These are phyloP conservation scores for Platysternon megacephalum DNA, from an alignment of 2,113 vertebrate genomes.

Conservation along the genomic window DNA sequence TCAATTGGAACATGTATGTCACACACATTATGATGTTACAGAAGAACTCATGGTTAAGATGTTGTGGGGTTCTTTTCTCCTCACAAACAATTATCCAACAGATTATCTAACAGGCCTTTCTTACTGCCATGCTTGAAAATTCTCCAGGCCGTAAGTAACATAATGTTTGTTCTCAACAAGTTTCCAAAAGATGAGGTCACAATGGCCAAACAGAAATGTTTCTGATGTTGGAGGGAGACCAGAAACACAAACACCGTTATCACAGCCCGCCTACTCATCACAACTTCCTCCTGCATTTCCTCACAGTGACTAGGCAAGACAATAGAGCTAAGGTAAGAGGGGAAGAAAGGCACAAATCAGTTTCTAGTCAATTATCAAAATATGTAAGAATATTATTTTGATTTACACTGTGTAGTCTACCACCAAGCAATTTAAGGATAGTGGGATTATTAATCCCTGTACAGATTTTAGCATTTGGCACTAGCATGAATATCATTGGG, in stretches of 20 bases:
- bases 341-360: background rate
- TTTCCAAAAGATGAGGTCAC: background rate
- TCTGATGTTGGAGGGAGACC: background rate
- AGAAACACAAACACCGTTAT: background rate
- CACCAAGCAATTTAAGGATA: fast-evolving
- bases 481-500: background rate
- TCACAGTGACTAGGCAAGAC: background rate
- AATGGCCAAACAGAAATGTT: background rate
- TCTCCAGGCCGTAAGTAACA: background rate
- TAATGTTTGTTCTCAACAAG: background rate
- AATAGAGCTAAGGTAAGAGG: background rate
- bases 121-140: background rate
- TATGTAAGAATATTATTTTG: background rate
- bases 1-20: background rate
- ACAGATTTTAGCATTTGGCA: background rate
- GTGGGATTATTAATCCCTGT: fast-evolving
- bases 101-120: background rate
- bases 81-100: background rate
- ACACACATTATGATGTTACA: background rate
- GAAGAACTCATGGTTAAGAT: background rate
- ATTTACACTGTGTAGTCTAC: background rate
- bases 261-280: background rate
- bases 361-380: background rate
- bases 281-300: background rate
- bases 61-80: background rate